Base-by-base conservation (phyloP, 2,113 vertebrate genomes). In the Mionectes macconnelli region DNA sequence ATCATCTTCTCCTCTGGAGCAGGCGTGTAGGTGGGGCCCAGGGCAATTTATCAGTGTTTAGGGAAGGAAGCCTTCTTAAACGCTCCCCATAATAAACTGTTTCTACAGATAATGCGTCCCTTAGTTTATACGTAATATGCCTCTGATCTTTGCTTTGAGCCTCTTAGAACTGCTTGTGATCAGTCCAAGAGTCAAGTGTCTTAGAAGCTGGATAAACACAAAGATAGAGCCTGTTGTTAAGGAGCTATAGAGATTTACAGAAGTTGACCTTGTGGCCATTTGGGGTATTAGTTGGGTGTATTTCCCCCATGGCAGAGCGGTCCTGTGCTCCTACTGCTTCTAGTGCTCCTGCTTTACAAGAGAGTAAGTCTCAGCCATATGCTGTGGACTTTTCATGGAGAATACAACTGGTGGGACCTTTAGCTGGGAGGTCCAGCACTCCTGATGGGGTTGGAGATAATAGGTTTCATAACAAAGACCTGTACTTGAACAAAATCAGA, bases 81-180 rank as follows among this genome's bases (percentile, higher is more conserved):
- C 73, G 40, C 42, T 84, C 14, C 28, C 19, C 67, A 67, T 53
- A 76, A 96, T 78, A 69, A 90, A 86, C 77, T 72, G 52, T 78
- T 89, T 74, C 85, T 84, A 14, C 50, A 81, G 85, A 81, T 89
- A 87, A 84, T 8, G 2, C 0, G 0, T 79, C 80, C 79, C 68
- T 68, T 63, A 47, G 33, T 87, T 90, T 84, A 49, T 70, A 74
- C 3, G 2, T 81, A 83, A 83, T 53, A 49, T 81, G 56, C 64
- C 82, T 92, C 74, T 93, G 75, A 91, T 94, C 76, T 95, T 90
- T 93, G 90, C 80, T 78, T 93, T 93, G 96, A 95, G 75, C 76
- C 76, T 87, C 83, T 92, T 92, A 52, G 0, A 81, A 68, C 82
- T 92, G 87, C 81, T 84, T 90, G 66, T 59, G 60, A 55, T 93